These are phyloP conservation scores for Hippolais icterina DNA, from an alignment of 2,113 vertebrate genomes.

Conservation along the genomic window DNA sequence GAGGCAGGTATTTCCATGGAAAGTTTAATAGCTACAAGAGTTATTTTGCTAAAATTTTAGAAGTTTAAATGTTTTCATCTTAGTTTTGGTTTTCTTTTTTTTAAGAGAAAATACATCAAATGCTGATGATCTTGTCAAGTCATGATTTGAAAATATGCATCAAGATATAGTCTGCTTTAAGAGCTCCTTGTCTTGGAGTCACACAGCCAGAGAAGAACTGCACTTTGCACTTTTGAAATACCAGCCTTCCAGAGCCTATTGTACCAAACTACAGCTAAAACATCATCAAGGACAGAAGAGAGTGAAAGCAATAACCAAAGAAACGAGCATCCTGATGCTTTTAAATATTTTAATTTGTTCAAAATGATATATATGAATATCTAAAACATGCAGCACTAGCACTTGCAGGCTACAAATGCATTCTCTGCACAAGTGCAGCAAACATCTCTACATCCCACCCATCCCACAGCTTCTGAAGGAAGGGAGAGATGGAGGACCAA, in stretches of 20 bases:
- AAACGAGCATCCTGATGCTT: rapidly evolving
- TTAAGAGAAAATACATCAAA: background rate
- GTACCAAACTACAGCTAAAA: background rate
- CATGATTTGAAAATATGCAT: background rate
- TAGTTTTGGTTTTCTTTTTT: background rate
- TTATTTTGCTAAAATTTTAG: background rate
- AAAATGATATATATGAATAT: background rate
- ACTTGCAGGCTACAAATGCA: background rate
- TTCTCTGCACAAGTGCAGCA: background rate
- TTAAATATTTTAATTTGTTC: background rate
- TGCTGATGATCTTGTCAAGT: background rate
- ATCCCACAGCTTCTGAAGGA: background rate
- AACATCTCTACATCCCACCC: background rate
- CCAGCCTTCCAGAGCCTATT: background rate
- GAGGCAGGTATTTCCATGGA: constrained; percentile 13
- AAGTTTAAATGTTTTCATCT: background rate
- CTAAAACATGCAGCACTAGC: background rate
- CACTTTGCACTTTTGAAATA: background rate
- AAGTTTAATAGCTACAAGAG: background rate
- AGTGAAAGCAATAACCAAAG: background rate
- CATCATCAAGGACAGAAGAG: background rate
- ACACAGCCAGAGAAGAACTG: background rate
- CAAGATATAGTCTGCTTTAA: background rate
- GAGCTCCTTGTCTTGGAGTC: background rate
- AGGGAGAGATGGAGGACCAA: background rate